Evolutionary conservation across 2,797 vertebrate genomes (phyloP).

Genomic region (Melanotaenia boesemani): DNA sequence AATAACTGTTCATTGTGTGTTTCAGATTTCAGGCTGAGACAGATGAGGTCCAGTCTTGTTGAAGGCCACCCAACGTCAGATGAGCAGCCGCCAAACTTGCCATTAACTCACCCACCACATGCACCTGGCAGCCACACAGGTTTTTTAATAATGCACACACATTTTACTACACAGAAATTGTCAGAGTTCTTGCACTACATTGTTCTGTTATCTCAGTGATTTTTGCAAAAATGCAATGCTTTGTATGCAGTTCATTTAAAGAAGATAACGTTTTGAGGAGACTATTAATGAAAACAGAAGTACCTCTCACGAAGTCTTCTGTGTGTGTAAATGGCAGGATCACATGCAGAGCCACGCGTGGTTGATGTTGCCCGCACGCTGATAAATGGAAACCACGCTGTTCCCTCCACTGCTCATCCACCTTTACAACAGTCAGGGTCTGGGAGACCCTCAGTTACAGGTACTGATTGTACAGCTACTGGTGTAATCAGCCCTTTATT

Average conservation of each 20-base stretch:
- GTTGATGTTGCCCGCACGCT: slow-evolving; percentile 60
- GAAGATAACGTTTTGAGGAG: too few relatives aligned
- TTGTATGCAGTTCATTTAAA: too few relatives aligned
- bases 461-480: slow-evolving; percentile 59
- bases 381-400: slow-evolving; percentile 72
- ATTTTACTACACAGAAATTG: neutral
- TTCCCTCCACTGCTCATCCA: slow-evolving; percentile 56
- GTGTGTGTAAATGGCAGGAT: slow-evolving; percentile 37
- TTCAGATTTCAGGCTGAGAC: slow-evolving; percentile 86
- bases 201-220: neutral
- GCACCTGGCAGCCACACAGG: slow-evolving; percentile 79
- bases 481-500: neutral
- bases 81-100: slow-evolving; percentile 67
- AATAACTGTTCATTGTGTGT: slow-evolving; percentile 18
- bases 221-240: too few relatives aligned
- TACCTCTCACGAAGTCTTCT: neutral
- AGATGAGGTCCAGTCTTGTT: slow-evolving; percentile 69
- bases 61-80: slow-evolving; percentile 82
- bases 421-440: slow-evolving; percentile 70
- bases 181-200: neutral
- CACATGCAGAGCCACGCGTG: slow-evolving; percentile 64
- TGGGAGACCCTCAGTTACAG: slow-evolving; percentile 73
- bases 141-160: slow-evolving; percentile 35
- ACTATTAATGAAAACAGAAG: slow-evolving; percentile 1
- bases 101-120: slow-evolving; percentile 58